Conservation (phyloP, 2,888 invertebrate species). For the Agapetus fuscipes region DNA sequence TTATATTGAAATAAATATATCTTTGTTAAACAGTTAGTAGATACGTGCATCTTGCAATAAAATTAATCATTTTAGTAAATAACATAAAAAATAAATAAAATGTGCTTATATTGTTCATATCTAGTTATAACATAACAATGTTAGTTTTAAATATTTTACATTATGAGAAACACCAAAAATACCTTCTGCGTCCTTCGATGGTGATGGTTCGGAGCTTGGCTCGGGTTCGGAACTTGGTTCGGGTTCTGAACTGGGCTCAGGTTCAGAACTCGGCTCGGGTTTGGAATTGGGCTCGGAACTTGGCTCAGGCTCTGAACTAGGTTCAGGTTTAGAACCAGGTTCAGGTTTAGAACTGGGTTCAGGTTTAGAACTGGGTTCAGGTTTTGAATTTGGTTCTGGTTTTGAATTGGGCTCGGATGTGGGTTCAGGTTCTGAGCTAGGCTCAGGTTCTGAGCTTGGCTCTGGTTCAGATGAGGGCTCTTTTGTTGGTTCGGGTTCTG, state of each 20-base stretch:
- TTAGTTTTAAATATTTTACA: not conserved
- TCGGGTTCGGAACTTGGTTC: conserved; percentile 32
- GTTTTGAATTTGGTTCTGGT: conserved; percentile 29
- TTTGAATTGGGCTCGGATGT: conserved; percentile 32
- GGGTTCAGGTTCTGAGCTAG: conserved; percentile 33
- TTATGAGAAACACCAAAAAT: conserved; percentile 8
- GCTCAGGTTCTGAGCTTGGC: conserved; percentile 33
- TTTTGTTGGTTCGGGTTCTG: too few species aligned
- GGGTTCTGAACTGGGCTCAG: conserved; percentile 32
- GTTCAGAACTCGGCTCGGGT: conserved; percentile 32
- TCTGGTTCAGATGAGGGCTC: too few species aligned
- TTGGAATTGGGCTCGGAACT: conserved; percentile 30
- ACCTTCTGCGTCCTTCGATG: conserved; percentile 30
- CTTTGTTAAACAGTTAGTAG: too few species aligned
- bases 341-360: too few species aligned
- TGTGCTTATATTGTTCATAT: too few species aligned
- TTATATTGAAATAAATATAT: too few species aligned
- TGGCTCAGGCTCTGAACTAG: conserved; percentile 34
- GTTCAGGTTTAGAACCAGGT: conserved; percentile 30
- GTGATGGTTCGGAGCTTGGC: conserved; percentile 22
- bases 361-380: too few species aligned
- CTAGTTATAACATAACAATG: not conserved
- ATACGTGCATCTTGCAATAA: too few species aligned
- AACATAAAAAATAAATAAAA: too few species aligned
- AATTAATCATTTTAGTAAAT: too few species aligned